Base-by-base conservation (phyloP, 2,888 invertebrate species). In the Tinea trinotella region DNA sequence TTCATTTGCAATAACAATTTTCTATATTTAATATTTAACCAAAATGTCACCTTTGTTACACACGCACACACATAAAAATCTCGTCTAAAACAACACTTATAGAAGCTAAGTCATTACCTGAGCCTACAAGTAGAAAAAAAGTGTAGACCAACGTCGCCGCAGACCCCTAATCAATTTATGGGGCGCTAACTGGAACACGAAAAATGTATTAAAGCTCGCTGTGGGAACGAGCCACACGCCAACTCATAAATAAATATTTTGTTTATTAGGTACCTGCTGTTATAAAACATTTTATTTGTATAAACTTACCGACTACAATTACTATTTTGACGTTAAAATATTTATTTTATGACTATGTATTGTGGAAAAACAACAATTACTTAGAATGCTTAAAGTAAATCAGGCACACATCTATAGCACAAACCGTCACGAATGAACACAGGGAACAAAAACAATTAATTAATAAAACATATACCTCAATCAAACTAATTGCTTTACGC, bases 401-500 rank as follows among this genome's bases (percentile, higher is more conserved):
- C 40, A 40, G 13, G 13, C 15, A 12, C 13, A 40, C 5, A n/a
- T 2, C 2, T n/a, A 15, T 13, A 7, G 3, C 19, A 17, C 7
- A 67, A 64, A 70, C 75, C 77, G 74, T 78, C 70, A 67, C 74
- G 68, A 76, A 80, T 77, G 66, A 63, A 67, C 74, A 71, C 72
- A 71, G 74, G 71, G 71, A 80, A 82, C 80, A 82, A 83, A 83
- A 76, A 76, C 79, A 82, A 83, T 83, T 79, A 83, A 71, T 75
- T 78, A 80, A 81, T 81, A 80, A 81, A 82, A 84, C 75, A 82
- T n/a, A n/a, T 76, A 83, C 80, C 81, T 82, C 84, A 83, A 84
- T 84, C 79, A 84, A 81, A 82, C 81, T 83, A 83, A 85, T 85
- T 81, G 83, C 79, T 85, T 80, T 78, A 76, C 82, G 83, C 80